These are phyloP conservation scores for Pangasius djambal DNA, from an alignment of 2,797 vertebrate genomes.

Conservation along the genomic window DNA sequence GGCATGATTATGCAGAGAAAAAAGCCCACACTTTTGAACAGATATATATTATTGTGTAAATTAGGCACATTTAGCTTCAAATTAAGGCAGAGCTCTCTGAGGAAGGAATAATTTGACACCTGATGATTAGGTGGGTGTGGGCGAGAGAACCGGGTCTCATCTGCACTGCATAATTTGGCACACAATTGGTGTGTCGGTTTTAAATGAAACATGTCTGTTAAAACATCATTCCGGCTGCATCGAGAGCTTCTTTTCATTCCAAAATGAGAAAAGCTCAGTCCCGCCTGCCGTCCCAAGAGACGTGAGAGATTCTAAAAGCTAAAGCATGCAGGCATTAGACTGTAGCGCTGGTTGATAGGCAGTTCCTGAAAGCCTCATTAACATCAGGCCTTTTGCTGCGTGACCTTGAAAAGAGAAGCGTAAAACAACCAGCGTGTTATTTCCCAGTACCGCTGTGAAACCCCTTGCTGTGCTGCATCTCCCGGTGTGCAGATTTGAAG, in stretches of 20 bases:
- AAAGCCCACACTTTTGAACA: slow-evolving; percentile 15
- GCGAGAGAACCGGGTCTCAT: neutral
- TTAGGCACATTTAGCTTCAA: slow-evolving; percentile 45
- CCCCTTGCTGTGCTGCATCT: neutral
- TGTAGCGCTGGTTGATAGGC: slow-evolving; percentile 12
- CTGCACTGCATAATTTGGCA: slow-evolving; percentile 38
- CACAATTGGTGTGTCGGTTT: slow-evolving; percentile 14
- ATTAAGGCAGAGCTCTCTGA: slow-evolving; percentile 34
- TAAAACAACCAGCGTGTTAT: slow-evolving; percentile 19
- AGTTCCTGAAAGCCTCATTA: slow-evolving; percentile 52
- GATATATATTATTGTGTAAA: slow-evolving; percentile 30
- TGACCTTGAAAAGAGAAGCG: slow-evolving; percentile 52
- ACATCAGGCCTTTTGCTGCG: slow-evolving; percentile 42
- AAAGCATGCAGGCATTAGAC: slow-evolving; percentile 28
- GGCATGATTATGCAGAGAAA: slow-evolving; percentile 5
- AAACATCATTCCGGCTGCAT: slow-evolving; percentile 10
- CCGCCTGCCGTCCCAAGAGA: slow-evolving; percentile 16
- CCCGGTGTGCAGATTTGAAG: neutral
- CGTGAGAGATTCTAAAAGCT: slow-evolving; percentile 16
- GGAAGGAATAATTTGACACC: slow-evolving; percentile 47
- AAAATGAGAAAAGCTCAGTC: slow-evolving; percentile 11
- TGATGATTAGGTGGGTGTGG: slow-evolving; percentile 22
- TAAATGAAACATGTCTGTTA: neutral
- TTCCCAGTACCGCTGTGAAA: neutral
- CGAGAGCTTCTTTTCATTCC: slow-evolving; percentile 22